Evolutionary conservation across 2,888 invertebrate species (phyloP).

Genomic region (Agrypnus murinus): DNA sequence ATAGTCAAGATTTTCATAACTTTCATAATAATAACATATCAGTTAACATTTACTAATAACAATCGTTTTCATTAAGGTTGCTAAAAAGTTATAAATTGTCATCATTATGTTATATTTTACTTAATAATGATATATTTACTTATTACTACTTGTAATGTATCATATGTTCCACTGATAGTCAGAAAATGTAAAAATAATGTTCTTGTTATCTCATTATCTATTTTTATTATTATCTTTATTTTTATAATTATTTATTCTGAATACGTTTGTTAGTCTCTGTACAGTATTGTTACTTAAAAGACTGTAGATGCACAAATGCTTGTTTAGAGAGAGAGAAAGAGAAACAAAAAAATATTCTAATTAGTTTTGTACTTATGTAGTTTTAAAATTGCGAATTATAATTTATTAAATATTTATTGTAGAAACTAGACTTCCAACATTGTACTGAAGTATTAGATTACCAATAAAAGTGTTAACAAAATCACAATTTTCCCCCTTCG

Average conservation of each 20-base stretch:
- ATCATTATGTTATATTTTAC: too few species aligned
- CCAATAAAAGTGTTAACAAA: constrained; percentile 20
- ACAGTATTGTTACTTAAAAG: constrained; percentile 46
- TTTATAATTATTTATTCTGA: constrained; percentile 39
- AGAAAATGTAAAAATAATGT: constrained; percentile 26
- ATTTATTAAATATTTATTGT: constrained; percentile 46
- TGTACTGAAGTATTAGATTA: constrained; percentile 37
- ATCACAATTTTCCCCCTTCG: too few species aligned
- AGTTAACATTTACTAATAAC: too few species aligned
- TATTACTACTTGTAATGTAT: background rate
- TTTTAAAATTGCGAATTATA: constrained; percentile 30
- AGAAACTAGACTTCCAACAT: constrained; percentile 26
- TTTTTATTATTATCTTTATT: constrained; percentile 40
- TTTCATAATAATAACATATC: too few species aligned
- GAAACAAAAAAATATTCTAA: constrained; percentile 14
- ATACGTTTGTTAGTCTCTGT: constrained; percentile 35
- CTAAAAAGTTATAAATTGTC: too few species aligned
- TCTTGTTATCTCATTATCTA: constrained; percentile 34
- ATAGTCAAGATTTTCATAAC: constrained; percentile 3
- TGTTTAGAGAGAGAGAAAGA: constrained; percentile 22
- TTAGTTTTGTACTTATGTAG: constrained; percentile 40
- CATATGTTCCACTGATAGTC: constrained; percentile 16
- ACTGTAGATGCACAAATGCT: constrained; percentile 43
- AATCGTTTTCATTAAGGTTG: too few species aligned
- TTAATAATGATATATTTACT: background rate